Percentiles rank a stretch among this genome's conserved stretches.
Conservation (phyloP, 64 coral and sea anemone species). For the Montipora sp. region DNA sequence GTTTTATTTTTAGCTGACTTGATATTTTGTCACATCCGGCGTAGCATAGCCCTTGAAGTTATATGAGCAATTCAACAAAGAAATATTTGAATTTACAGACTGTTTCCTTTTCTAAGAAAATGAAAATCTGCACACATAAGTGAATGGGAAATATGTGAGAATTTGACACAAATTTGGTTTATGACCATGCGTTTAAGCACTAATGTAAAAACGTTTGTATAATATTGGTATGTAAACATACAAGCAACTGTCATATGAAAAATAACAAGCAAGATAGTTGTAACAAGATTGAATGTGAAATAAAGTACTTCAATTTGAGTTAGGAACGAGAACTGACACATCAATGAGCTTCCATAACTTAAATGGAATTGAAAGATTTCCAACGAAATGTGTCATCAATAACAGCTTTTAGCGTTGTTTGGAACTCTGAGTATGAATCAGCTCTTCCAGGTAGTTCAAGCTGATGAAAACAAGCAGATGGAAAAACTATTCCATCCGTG, state of each 20-base stretch:
- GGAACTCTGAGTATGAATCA: slow-evolving; percentile 50
- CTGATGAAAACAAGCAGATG: slow-evolving; percentile 47
- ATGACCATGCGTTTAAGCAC: slow-evolving; percentile 33
- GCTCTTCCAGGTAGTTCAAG: slow-evolving; percentile 48
- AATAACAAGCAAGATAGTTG: not conserved
- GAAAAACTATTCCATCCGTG: slow-evolving; percentile 26
- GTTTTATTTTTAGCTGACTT: too few species aligned
- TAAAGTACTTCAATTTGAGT: too few species aligned
- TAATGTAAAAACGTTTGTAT: slow-evolving; percentile 18
- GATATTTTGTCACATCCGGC: too few species aligned
- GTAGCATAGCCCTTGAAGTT: too few species aligned
- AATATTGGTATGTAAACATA: slow-evolving; percentile 25
- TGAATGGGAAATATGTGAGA: slow-evolving; percentile 31
- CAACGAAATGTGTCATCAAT: slow-evolving; percentile 34
- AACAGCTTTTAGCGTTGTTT: slow-evolving; percentile 31
- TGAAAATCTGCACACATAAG: not conserved
- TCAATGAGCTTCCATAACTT: slow-evolving; percentile 28
- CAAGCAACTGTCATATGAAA: not conserved
- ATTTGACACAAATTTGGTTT: slow-evolving; percentile 36
- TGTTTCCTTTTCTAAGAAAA: slow-evolving; percentile 4
- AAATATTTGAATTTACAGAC: not conserved
- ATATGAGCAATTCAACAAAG: too few species aligned
- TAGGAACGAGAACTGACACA: too few species aligned
- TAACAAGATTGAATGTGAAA: slow-evolving; percentile 5
- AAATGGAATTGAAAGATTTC: slow-evolving; percentile 33